Evolutionary conservation across 2,113 vertebrate genomes (phyloP).

Genomic region (Theropithecus gelada): DNA sequence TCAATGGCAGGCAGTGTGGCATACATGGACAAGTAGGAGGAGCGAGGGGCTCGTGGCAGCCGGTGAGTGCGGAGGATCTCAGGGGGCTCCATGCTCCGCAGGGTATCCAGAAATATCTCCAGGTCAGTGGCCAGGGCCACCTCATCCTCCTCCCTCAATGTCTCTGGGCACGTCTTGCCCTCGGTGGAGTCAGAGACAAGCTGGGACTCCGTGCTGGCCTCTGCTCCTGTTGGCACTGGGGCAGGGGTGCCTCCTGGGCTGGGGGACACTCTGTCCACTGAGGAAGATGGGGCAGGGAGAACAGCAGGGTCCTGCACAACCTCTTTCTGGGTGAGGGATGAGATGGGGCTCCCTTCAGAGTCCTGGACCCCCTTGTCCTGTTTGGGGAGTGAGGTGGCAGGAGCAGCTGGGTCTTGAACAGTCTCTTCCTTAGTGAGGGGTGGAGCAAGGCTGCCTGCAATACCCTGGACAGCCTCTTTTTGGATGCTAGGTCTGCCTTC

Average conservation of each 20-base stretch:
- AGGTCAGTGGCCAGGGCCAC: constrained; percentile 84
- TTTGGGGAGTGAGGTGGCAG: background rate
- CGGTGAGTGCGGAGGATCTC: constrained; percentile 82
- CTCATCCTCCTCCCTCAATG: constrained; percentile 72
- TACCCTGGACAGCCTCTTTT: background rate
- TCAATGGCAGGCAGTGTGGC: constrained; percentile 88
- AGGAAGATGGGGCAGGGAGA: background rate
- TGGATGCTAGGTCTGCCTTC: background rate
- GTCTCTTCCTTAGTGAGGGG: background rate
- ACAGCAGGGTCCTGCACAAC: background rate
- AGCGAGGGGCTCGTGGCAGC: constrained; percentile 77
- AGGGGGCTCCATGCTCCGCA: constrained; percentile 91
- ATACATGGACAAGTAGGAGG: constrained; percentile 62
- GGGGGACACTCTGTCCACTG: background rate
- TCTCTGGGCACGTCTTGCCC: rapidly evolving
- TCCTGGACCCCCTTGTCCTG: background rate
- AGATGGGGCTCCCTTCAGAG: background rate
- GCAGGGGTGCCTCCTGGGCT: background rate
- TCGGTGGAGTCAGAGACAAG: background rate
- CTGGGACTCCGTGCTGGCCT: background rate
- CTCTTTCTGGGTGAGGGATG: background rate
- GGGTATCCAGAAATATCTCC: constrained; percentile 91
- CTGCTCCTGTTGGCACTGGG: background rate
- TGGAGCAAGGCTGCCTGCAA: background rate
- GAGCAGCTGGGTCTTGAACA: background rate